Base-by-base conservation (phyloP, 2,797 vertebrate species). In the Mormyrops boulengeri region DNA sequence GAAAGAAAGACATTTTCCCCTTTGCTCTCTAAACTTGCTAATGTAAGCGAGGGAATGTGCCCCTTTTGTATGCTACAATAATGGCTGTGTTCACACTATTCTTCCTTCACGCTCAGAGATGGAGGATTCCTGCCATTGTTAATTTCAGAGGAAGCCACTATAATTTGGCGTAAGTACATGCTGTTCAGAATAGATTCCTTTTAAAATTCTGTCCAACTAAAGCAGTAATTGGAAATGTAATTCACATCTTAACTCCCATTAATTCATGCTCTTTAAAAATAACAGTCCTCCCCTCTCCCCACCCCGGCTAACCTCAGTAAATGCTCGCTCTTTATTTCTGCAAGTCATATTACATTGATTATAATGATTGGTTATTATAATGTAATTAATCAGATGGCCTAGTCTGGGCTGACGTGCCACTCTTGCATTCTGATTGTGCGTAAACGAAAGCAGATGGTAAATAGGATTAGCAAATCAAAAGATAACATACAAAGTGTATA, bases 141-240 rank as follows among this genome's bases (percentile, higher is more conserved):
- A 94, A 93, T 92, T 93, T 92, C 87, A n/a, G 93, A 94, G 96
- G 95, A 97, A 95, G 95, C 94, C 95, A 94, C 93, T 96, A 96
- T 97, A 97, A 97, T 97, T 97, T 97, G 96, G 96, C 93, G 87
- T 95, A 96, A 96, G 97, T 96, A 96, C 93, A 94, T 89, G 94
- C 97, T 96, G 96, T 96, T 97, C 96, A 96, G 96, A 95, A 96
- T 95, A 93, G 96, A 95, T 96, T 97, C 96, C 96, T 96, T 96
- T 97, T 96, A 96, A 96, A 94, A 93, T 95, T 95, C 26, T 62
- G 52, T 88, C 44, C 52, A 69, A 4, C 90, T 95, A 94, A 95
- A 95, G 95, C 96, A 95, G 96, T 97, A 97, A 96, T 97, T 95
- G 95, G 95, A 96, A 96, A 96, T 96, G 96, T 96, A 95, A 96